Evolutionary conservation across 2,888 invertebrate species (phyloP), one percentile per base, ranked within the genome.

Genomic region (Unio delphinus): DNA sequence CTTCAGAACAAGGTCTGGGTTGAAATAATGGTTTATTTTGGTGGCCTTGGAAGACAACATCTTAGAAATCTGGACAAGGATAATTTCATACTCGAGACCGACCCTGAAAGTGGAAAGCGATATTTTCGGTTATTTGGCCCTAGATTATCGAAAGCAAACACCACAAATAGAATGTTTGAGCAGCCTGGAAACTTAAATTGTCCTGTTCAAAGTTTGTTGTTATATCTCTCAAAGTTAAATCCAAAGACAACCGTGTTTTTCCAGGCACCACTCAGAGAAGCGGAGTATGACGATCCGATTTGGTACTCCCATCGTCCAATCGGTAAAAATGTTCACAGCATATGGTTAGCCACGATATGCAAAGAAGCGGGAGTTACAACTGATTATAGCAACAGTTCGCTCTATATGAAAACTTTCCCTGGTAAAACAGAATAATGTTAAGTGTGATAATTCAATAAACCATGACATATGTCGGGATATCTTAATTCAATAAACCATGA

Each of bases 1-100:
- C 64, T 77, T 26, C 77, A 77, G 56, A 77, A 77, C 66, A 77
- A 77, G 64, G 75, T 77, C 1, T 77, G 77, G 77, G 65, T 75
- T 15, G 77, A 77, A 60, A 60, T 77, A 17, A 77, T 74, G 66
- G 55, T 77, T 4, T 77, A 77, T 55, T 67, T 74, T 54, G 77
- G 77, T 57, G 77, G 73, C 8, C 68, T 77, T n/a, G 74, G 72
- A 17, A 66, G 77, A 45, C 70, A 71, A 56, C 68, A 69, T 56
- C 61, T 77, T 0, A 55, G 77, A 26, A 67, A 73, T 56, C 70
- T 77, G 30, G 67, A 71, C 17, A 77, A 77, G 63, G 69, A 63
- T 28, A 69, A 74, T 18, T 77, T 77, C 63, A 55, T 72, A 15
- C 65, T 74, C 26, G 68, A 73, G 55, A 71, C 61, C 23, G 77